Conservation (phyloP, 92 coral and sea anemone genomes). For the Chrysogorgia sp. region DNA sequence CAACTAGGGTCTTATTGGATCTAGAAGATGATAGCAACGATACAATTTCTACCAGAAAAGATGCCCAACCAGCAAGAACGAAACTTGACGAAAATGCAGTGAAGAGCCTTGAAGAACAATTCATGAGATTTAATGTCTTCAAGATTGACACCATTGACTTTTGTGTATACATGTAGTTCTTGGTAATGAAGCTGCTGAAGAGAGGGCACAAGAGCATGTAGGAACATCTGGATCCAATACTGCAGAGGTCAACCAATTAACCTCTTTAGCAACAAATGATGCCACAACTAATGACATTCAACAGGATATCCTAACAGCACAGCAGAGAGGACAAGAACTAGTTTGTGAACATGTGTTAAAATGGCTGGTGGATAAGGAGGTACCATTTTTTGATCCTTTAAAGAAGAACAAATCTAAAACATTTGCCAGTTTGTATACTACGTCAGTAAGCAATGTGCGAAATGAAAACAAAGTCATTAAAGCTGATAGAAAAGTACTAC, state of each 20-base stretch:
- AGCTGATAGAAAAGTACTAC: conserved; percentile 32
- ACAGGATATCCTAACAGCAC: conserved; percentile 17
- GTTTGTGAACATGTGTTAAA: neutral
- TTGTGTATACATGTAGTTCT: neutral
- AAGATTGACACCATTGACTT: neutral
- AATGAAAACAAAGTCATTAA: conserved; percentile 25
- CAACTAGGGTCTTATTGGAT: conserved; percentile 30
- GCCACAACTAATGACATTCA: conserved; percentile 28
- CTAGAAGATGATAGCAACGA: conserved; percentile 4
- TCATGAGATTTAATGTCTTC: conserved; percentile 25
- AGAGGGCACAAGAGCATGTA: neutral
- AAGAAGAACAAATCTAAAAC: conserved; percentile 19
- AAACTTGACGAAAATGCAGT: conserved; percentile 20
- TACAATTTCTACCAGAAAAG: conserved; percentile 21
- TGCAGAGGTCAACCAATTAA: conserved; percentile 4
- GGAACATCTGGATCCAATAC: neutral
- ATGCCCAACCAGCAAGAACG: conserved; percentile 22
- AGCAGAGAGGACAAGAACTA: neutral
- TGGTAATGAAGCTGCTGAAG: neutral
- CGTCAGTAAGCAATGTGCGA: neutral
- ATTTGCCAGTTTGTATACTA: conserved; percentile 12
- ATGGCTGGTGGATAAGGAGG: conserved; percentile 26
- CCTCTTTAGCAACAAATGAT: conserved; percentile 24
- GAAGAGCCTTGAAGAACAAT: neutral
- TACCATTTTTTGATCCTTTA: conserved; percentile 29